Conservation (phyloP, 1,140 invertebrate species). For the Pentalonia nigronervosa region DNA sequence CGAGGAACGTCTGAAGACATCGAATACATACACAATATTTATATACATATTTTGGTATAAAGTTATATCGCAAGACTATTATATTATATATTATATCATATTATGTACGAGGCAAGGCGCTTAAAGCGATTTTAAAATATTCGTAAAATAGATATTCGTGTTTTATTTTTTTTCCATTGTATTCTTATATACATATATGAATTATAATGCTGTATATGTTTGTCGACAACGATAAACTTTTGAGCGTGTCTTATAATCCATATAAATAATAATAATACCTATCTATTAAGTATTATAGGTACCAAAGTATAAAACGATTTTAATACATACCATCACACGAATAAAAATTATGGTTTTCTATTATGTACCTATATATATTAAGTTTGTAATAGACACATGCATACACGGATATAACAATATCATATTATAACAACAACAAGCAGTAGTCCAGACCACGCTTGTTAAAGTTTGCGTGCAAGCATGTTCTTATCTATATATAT, state of each 20-base stretch:
- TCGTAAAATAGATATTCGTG: not conserved
- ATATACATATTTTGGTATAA: not conserved
- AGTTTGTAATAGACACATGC: not conserved
- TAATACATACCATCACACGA: not conserved
- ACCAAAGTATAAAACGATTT: not conserved
- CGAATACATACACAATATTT: not conserved
- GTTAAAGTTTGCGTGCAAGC: not conserved
- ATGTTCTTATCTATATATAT: not conserved
- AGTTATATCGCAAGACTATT: not conserved
- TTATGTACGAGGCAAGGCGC: not conserved
- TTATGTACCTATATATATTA: not conserved
- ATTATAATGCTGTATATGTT: not conserved
- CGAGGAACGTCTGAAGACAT: not conserved
- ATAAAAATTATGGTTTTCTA: not conserved
- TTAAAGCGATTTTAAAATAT: not conserved
- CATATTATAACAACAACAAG: not conserved
- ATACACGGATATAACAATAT: not conserved
- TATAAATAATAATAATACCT: not conserved
- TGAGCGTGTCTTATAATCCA: not conserved
- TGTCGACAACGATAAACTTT: not conserved
- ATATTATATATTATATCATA: not conserved
- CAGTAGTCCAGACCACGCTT: not conserved
- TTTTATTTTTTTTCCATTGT: not conserved
- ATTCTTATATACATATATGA: not conserved
- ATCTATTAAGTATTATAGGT: not conserved